Conservation (phyloP, 2,797 vertebrate species). For the Naso thynnoides region DNA sequence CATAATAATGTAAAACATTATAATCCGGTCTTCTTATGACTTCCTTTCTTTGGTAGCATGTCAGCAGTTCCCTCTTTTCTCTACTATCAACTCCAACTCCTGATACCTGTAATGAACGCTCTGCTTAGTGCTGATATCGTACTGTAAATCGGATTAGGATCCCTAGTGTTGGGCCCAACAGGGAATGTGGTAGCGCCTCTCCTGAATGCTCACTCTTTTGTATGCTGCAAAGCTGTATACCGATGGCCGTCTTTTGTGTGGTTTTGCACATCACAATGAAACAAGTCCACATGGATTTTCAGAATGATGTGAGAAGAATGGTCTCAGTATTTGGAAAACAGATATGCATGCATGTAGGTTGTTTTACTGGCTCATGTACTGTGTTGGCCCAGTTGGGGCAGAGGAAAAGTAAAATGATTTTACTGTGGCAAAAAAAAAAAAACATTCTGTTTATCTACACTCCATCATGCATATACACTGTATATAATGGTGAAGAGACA, state of each 20-base stretch:
- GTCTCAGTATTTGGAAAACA: slow-evolving; percentile 42
- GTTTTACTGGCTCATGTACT: slow-evolving; percentile 9
- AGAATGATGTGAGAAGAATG: slow-evolving; percentile 20
- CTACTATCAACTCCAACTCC: slow-evolving; percentile 65
- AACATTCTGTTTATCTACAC: not conserved
- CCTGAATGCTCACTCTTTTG: slow-evolving; percentile 24
- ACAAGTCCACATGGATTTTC: slow-evolving; percentile 56
- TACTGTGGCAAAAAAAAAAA: not conserved
- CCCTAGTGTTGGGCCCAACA: slow-evolving; percentile 45
- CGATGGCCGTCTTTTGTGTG: slow-evolving; percentile 37
- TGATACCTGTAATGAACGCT: slow-evolving; percentile 76
- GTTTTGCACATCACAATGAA: slow-evolving; percentile 53
- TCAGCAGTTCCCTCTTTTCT: slow-evolving; percentile 71
- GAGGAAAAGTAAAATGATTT: not conserved
- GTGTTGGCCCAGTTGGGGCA: not conserved
- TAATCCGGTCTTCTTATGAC: slow-evolving; percentile 59
- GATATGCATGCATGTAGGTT: slow-evolving; percentile 38
- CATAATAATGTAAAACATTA: slow-evolving; percentile 40
- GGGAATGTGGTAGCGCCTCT: slow-evolving; percentile 34
- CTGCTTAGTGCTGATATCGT: slow-evolving; percentile 74
- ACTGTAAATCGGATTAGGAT: slow-evolving; percentile 76
- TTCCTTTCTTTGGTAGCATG: slow-evolving; percentile 47
- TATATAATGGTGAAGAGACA: slow-evolving; percentile 4
- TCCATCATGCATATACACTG: not conserved
- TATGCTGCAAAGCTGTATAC: slow-evolving; percentile 25